A percentile compares a stretch with the other conserved stretches of the same genome.
Evolutionary conservation across 2,113 vertebrate species (phyloP).

Genomic region (Myanophis thanlyinensis): DNA sequence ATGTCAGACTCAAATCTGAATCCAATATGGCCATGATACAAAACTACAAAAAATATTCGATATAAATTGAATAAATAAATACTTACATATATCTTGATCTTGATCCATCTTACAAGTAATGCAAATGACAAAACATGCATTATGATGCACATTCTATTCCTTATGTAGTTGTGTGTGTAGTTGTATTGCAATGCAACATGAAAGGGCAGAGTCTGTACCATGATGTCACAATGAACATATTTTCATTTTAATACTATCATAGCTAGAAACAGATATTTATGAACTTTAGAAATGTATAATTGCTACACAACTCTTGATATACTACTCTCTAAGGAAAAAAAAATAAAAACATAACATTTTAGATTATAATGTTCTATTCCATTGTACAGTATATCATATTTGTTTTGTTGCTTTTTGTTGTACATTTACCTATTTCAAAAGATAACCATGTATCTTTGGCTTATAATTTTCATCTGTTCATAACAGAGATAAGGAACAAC

Average conservation of each 20-base stretch:
- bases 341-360: background rate
- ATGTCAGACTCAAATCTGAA: background rate
- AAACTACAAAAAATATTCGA: background rate
- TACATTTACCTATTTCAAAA: background rate
- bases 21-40: background rate
- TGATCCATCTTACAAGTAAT: background rate
- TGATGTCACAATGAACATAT: background rate
- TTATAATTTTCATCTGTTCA: fast-evolving
- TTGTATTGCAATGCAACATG: background rate
- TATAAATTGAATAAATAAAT: background rate
- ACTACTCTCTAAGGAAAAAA: background rate
- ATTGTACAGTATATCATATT: background rate
- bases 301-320: background rate
- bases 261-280: background rate
- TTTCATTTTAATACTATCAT: background rate
- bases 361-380: background rate
- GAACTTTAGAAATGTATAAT: background rate
- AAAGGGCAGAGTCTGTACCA: background rate
- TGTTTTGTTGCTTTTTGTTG: background rate
- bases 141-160: background rate
- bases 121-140: background rate
- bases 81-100: background rate
- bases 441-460: fast-evolving
- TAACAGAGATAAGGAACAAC: background rate
- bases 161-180: background rate